These are phyloP conservation scores for Amazona guildingii DNA, from an alignment of 2,113 vertebrate genomes.

Conservation along the genomic window DNA sequence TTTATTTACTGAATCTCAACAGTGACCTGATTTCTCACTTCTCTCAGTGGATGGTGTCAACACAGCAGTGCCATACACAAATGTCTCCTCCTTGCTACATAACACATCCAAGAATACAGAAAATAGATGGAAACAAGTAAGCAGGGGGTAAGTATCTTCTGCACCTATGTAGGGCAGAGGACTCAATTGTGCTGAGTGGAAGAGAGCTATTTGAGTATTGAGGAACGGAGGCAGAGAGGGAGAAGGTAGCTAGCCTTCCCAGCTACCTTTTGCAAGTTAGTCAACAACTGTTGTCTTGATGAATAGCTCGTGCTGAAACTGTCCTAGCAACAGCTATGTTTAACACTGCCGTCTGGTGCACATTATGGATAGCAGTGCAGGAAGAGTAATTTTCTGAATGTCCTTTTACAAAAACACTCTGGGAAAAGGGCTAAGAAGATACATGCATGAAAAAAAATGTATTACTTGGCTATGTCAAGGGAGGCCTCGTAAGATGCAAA, in stretches of 20 bases:
- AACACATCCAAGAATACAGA: background rate
- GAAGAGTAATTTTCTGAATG: background rate
- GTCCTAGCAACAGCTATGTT: background rate
- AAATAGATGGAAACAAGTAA: background rate
- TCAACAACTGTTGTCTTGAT: background rate
- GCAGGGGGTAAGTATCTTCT: background rate
- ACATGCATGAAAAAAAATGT: background rate
- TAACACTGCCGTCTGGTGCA: background rate
- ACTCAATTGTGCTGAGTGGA: background rate
- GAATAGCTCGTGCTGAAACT: background rate
- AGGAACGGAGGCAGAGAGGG: background rate
- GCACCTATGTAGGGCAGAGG: background rate
- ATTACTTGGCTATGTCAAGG: background rate
- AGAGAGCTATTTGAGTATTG: background rate
- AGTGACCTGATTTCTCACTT: slow-evolving; percentile 42
- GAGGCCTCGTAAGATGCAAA: background rate
- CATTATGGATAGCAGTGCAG: background rate
- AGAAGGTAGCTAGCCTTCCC: background rate
- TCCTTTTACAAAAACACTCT: background rate
- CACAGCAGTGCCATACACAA: slow-evolving; percentile 3
- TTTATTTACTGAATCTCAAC: slow-evolving; percentile 58
- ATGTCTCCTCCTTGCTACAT: background rate
- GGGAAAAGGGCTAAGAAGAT: background rate
- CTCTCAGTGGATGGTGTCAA: background rate
- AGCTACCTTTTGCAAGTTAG: background rate